Conservation (phyloP, 2,797 vertebrate species). For the Parotocinclus haroldoi region DNA sequence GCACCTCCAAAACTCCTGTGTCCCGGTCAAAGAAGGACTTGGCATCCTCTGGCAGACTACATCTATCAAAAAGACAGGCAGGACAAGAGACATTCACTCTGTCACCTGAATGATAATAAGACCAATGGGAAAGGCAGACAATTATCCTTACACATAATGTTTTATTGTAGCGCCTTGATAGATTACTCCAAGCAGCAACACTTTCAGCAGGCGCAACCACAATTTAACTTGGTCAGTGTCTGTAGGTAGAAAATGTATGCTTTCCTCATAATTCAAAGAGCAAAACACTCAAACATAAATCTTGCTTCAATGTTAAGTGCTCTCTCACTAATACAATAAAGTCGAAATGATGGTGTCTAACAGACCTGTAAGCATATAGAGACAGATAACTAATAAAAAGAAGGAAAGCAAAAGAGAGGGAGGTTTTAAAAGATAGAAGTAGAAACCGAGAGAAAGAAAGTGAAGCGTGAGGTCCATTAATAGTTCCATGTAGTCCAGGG, state of each 20-base stretch:
- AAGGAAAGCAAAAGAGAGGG: neutral
- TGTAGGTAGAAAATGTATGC: neutral
- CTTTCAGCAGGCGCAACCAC: neutral
- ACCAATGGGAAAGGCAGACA: neutral
- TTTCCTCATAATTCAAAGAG: conserved; percentile 11
- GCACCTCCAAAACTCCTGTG: conserved; percentile 82
- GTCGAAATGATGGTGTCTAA: neutral
- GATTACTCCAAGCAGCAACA: neutral
- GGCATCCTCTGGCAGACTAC: conserved; percentile 77
- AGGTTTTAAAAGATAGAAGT: neutral
- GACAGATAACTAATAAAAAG: neutral
- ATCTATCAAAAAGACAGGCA: conserved; percentile 47
- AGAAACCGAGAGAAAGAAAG: conserved; percentile 36
- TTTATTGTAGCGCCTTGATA: neutral
- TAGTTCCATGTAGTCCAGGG: conserved; percentile 24
- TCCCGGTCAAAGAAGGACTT: conserved; percentile 75
- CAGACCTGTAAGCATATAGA: conserved; percentile 1
- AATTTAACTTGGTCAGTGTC: neutral
- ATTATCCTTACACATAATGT: neutral
- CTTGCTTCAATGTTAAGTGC: neutral
- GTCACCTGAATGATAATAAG: neutral
- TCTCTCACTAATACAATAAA: conserved; percentile 4
- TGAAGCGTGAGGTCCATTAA: conserved; percentile 18
- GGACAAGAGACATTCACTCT: conserved; percentile 14
- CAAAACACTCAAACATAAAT: conserved; percentile 15